Conservation (phyloP, 1,140 invertebrate genomes). For the Globodera rostochiensis region DNA sequence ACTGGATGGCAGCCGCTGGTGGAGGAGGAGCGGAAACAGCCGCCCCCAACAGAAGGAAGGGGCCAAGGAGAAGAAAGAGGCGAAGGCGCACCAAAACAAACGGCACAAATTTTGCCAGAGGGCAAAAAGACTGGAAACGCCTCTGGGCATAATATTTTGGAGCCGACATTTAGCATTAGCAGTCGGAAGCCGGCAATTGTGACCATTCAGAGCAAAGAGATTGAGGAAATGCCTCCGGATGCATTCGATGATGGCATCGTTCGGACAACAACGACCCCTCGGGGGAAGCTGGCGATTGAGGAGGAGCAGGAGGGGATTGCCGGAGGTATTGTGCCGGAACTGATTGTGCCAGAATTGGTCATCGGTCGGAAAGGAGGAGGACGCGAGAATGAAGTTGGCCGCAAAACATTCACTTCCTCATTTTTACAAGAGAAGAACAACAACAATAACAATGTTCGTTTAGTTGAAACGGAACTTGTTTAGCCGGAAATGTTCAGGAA, state of each 20-base stretch:
- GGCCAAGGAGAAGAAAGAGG: background rate
- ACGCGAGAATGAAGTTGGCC: background rate
- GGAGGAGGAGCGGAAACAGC: background rate
- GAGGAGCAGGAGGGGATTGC: background rate
- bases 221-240: slow-evolving; percentile 59
- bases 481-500: background rate
- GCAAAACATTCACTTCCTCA: background rate
- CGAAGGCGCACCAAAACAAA: background rate
- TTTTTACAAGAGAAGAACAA: slow-evolving; percentile 3
- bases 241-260: slow-evolving; percentile 44
- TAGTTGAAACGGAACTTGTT: no score
- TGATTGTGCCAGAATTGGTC: slow-evolving; percentile 28
- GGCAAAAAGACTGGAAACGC: background rate
- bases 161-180: slow-evolving; percentile 7
- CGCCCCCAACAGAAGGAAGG: background rate
- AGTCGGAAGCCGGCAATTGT: slow-evolving; percentile 43
- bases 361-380: background rate
- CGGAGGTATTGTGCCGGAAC: background rate
- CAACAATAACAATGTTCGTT: background rate
- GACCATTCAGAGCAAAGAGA: slow-evolving; percentile 44
- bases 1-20: background rate
- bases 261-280: slow-evolving; percentile 11
- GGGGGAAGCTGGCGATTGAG: background rate
- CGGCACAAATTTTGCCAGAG: background rate
- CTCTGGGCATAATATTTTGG: background rate